Conservation (phyloP, 2,113 vertebrate species). For the Podarcis cretensis region DNA sequence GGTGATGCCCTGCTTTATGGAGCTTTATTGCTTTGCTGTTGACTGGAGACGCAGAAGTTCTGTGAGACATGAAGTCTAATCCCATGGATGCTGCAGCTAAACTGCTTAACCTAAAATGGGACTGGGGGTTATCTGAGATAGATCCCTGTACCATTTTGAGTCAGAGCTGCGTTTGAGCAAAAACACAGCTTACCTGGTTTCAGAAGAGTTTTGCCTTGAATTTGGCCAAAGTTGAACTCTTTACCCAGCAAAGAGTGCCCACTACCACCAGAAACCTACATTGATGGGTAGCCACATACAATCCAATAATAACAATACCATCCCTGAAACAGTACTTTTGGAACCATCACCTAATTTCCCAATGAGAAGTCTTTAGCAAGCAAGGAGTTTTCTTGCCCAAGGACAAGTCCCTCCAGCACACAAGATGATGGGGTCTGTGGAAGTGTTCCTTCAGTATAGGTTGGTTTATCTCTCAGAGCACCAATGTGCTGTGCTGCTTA, state of each 20-base stretch:
- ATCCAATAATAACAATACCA: background rate
- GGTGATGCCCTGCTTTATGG: background rate
- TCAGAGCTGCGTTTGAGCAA: background rate
- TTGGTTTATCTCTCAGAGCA: background rate
- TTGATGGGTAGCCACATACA: too few relatives aligned
- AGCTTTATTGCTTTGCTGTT: background rate
- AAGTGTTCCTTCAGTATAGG: background rate
- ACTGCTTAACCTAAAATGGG: background rate
- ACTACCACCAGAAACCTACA: background rate
- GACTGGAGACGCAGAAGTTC: background rate
- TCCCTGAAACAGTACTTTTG: background rate
- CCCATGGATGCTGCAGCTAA: background rate
- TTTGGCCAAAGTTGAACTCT: background rate
- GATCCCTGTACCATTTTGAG: background rate
- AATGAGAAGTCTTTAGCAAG: background rate
- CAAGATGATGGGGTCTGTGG: background rate
- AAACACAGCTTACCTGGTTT: background rate
- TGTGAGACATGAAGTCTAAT: background rate
- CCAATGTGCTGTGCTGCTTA: background rate
- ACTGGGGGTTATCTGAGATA: background rate
- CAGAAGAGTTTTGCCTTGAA: background rate
- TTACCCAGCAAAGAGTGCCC: background rate
- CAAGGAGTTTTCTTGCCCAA: background rate
- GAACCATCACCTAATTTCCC: background rate
- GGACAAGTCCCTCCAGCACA: background rate